Conservation (phyloP, 2,113 vertebrate species). For the Varanus salvator region DNA sequence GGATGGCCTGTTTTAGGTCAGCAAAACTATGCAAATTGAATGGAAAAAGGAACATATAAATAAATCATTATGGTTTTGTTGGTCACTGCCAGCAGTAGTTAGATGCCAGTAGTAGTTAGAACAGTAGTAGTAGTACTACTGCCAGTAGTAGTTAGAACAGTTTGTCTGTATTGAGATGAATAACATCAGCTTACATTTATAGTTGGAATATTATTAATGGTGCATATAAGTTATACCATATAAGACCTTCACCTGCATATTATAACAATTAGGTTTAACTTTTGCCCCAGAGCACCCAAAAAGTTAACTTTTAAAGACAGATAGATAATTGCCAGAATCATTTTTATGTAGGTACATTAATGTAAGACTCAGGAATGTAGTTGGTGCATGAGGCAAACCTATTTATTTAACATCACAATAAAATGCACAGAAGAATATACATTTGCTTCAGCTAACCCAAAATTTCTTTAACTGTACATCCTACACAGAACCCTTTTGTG, state of each 20-base stretch:
- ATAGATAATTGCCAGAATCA: neutral
- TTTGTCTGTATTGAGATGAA: constrained; percentile 28
- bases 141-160: neutral
- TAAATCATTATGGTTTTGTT: neutral
- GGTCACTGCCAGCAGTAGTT: constrained; percentile 7
- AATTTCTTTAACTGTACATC: neutral
- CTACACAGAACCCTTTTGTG: neutral
- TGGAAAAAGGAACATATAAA: neutral
- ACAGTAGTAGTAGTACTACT: neutral
- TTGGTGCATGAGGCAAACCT: neutral
- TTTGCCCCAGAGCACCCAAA: constrained; percentile 46
- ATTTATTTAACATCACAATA: neutral
- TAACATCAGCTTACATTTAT: constrained; percentile 35
- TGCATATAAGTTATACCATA: constrained; percentile 1
- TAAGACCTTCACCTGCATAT: neutral
- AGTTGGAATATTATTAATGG: constrained; percentile 37
- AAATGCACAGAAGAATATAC: neutral
- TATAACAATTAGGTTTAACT: constrained; percentile 46
- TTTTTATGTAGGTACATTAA: neutral
- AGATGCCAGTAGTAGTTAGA: constrained; percentile 15
- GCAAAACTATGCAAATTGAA: neutral
- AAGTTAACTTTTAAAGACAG: constrained; percentile 6
- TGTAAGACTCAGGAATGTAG: neutral
- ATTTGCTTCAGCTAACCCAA: neutral
- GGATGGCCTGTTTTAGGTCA: neutral